Base-by-base conservation (phyloP, 35 echinoderm and acorn worm genomes). In the Apostichopus parvimensis region DNA sequence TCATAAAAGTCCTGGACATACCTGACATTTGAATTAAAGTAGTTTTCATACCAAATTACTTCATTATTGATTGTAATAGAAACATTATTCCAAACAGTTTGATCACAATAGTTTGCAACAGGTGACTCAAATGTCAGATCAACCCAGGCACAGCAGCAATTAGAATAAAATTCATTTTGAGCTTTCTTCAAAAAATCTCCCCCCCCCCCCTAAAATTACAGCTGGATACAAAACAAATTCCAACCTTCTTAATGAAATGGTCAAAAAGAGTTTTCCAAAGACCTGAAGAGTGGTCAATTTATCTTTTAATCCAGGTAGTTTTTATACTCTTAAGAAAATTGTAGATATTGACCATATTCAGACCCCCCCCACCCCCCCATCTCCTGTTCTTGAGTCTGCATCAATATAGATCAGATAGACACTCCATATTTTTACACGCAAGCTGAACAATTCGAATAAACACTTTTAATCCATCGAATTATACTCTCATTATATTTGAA, bases 311-410 rank as follows among this genome's bases (percentile, higher is more conserved):
- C 82, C 82, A 85, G 6, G 82, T 8, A 57, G 55, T 85, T 45
- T 45, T 85, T 13, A 59, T 85, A 54, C 82, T 14, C 10, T 54
- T 56, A 28, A 80, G 64, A 28, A 54, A 80, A n/a, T 85, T 53
- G 56, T 56, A 28, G 18, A 56, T n/a, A 85, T 85, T 15, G 56
- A 85, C 82, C 82, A 85, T 79, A 79, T 79, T 79, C 10, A 79
- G 21, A 45, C 34, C 52, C 34, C 34, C 9, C 12, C n/a, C n/a
- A n/a, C n/a, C n/a, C 9, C 15, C 14, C 18, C 13, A 28, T 28
- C 26, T 28, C 26, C 26, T 28, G 26, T 28, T 28, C 26, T 28
- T 28, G 26, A 28, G 26, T 28, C 26, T 28, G 26, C 26, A 28
- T 28, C 26, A 28, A 28, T 28, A 28, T 28, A 28, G 26, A 28